Conservation (phyloP, 2,797 vertebrate genomes). For the Falco rusticolus region DNA sequence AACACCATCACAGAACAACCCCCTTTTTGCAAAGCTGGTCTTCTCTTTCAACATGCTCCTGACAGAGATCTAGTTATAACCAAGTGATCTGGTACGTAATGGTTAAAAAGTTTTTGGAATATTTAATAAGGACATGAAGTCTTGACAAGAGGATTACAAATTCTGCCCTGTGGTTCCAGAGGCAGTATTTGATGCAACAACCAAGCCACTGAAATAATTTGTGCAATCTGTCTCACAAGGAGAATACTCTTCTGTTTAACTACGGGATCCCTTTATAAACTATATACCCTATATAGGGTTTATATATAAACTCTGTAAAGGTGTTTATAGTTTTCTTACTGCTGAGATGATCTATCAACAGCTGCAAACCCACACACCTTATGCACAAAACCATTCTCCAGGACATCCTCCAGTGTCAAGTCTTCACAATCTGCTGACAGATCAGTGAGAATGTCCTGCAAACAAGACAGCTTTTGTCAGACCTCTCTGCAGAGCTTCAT, state of each 20-base stretch:
- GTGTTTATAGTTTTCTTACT: background rate
- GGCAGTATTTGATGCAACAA: background rate
- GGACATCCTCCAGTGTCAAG: slow-evolving; percentile 85
- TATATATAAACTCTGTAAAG: too few species aligned
- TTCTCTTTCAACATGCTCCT: background rate
- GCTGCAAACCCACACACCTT: slow-evolving; percentile 81
- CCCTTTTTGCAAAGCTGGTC: background rate
- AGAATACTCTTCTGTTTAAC: background rate
- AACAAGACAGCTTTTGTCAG: background rate
- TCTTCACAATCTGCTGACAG: slow-evolving; percentile 92
- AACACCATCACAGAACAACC: background rate
- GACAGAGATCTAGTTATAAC: background rate
- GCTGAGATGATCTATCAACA: background rate
- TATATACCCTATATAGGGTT: too few species aligned
- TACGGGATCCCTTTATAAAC: background rate
- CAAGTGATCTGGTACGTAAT: background rate
- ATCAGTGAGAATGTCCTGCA: slow-evolving; percentile 92
- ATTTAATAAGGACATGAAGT: background rate
- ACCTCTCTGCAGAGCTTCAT: background rate
- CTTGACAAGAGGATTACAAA: background rate
- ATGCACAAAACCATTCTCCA: slow-evolving; percentile 90
- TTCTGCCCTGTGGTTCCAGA: background rate
- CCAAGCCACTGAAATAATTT: background rate
- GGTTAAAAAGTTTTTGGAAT: background rate
- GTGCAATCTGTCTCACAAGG: background rate